Percentiles rank a stretch among this genome's conserved stretches.
These are phyloP conservation scores for Heterodera filipjevi DNA, from an alignment of 2,888 invertebrate genomes.

Conservation along the genomic window DNA sequence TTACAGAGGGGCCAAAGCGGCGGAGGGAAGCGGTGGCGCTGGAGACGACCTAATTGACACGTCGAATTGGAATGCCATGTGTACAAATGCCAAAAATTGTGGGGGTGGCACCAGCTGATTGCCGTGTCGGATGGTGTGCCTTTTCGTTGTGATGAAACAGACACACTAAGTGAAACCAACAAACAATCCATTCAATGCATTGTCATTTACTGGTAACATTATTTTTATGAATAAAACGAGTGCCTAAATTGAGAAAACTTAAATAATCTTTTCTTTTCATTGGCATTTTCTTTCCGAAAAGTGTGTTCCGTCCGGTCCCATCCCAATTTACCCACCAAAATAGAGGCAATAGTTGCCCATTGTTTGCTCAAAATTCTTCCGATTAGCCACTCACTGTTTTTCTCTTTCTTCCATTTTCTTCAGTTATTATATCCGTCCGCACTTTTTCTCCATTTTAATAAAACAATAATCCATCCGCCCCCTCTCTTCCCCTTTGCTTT, in stretches of 20 bases:
- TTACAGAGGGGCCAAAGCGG: slow-evolving; percentile 12
- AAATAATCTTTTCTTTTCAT: too few relatives aligned
- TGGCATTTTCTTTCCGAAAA: too few relatives aligned
- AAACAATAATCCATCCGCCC: background rate
- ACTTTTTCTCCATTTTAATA: background rate
- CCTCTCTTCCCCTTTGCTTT: background rate
- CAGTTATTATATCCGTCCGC: too few relatives aligned
- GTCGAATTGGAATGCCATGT: background rate
- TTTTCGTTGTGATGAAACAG: background rate
- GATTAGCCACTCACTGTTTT: too few relatives aligned
- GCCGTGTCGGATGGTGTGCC: background rate
- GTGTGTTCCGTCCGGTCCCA: too few relatives aligned
- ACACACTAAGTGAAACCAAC: background rate
- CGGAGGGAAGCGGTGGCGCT: slow-evolving; percentile 16
- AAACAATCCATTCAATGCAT: background rate
- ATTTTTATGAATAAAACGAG: too few relatives aligned
- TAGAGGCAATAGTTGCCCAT: background rate
- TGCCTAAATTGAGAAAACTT: too few relatives aligned
- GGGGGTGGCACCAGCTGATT: background rate
- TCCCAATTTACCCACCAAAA: too few relatives aligned
- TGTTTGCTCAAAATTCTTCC: background rate
- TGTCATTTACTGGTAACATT: background rate
- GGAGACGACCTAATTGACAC: background rate
- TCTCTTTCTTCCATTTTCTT: too few relatives aligned
- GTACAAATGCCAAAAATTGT: background rate